Conservation (phyloP, 2,797 vertebrate genomes). For the Cyprinella venusta region DNA sequence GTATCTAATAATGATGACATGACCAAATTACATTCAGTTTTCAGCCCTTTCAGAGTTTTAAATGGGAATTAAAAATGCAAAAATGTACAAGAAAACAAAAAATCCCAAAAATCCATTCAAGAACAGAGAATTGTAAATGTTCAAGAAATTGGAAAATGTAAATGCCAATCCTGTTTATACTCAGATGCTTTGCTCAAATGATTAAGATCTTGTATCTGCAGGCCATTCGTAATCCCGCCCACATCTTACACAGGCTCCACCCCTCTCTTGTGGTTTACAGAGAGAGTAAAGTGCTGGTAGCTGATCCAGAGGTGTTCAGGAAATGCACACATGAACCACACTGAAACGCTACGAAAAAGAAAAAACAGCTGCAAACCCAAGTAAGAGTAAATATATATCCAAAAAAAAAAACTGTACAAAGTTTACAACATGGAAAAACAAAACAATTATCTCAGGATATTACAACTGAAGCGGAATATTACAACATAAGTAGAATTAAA, state of each 20-base stretch:
- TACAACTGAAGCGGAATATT: conserved; percentile 21
- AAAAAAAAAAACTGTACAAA: conserved; percentile 34
- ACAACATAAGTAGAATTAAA: conserved; percentile 24
- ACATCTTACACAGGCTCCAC: neutral
- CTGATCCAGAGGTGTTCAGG: conserved; percentile 39
- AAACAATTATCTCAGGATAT: conserved; percentile 31
- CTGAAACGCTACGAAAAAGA: conserved; percentile 53
- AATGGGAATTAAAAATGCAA: conserved; percentile 60
- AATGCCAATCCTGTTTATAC: conserved; percentile 14
- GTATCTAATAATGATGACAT: conserved; percentile 66
- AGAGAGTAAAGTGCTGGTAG: conserved; percentile 46
- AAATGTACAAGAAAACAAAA: conserved; percentile 42
- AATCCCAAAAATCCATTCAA: conserved; percentile 32
- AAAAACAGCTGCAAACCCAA: conserved; percentile 49
- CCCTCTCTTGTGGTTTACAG: conserved; percentile 31
- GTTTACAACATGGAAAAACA: conserved; percentile 54
- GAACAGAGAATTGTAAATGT: conserved; percentile 42
- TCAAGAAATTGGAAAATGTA: conserved; percentile 35
- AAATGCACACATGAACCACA: conserved; percentile 46
- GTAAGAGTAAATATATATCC: conserved; percentile 61
- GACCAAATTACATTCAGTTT: conserved; percentile 73
- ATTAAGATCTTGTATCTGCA: neutral
- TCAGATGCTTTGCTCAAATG: neutral
- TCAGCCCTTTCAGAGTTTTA: conserved; percentile 72
- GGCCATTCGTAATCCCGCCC: neutral